These are phyloP conservation scores for Hirundichthys speculiger DNA, from an alignment of 2,113 vertebrate genomes.

Conservation along the genomic window DNA sequence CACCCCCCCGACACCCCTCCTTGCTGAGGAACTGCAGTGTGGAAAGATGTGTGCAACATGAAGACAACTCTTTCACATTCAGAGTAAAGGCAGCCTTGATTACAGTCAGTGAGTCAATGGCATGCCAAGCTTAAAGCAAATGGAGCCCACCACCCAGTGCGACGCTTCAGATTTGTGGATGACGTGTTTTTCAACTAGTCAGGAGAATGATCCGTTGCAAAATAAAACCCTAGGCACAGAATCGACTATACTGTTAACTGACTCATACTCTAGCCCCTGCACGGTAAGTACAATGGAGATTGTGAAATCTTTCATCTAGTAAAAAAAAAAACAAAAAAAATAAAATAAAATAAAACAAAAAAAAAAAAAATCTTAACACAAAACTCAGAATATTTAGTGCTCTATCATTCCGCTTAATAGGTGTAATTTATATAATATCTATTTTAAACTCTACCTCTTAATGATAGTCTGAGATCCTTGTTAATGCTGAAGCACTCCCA, in stretches of 20 bases:
- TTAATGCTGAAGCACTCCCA: slow-evolving; percentile 91
- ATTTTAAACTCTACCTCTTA: slow-evolving; percentile 85
- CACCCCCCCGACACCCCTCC: not conserved
- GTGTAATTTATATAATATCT: slow-evolving; percentile 85
- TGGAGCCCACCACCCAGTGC: slow-evolving; percentile 83
- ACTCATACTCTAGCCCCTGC: slow-evolving; percentile 84
- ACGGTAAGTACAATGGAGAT: slow-evolving; percentile 77
- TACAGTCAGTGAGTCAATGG: slow-evolving; percentile 92
- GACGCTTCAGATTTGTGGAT: slow-evolving; percentile 86
- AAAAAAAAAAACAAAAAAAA: slow-evolving; percentile 75
- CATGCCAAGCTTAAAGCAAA: slow-evolving; percentile 97
- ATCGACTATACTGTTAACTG: slow-evolving; percentile 88
- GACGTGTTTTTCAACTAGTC: slow-evolving; percentile 86
- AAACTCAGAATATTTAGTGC: slow-evolving; percentile 93
- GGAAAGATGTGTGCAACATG: slow-evolving; percentile 93
- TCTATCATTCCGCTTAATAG: slow-evolving; percentile 92
- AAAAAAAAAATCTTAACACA: slow-evolving; percentile 79
- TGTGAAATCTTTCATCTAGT: slow-evolving; percentile 86
- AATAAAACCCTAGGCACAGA: slow-evolving; percentile 90
- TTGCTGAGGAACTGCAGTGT: slow-evolving; percentile 67
- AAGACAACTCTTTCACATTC: slow-evolving; percentile 99
- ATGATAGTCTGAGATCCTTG: slow-evolving; percentile 89
- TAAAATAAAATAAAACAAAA: slow-evolving; percentile 77
- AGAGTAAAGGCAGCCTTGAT: slow-evolving; percentile 94
- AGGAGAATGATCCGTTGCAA: slow-evolving; percentile 88